Percentiles rank a stretch among this genome's conserved stretches.
Evolutionary conservation across 2,113 vertebrate species (phyloP).

Genomic region (Empidonax alnorum): DNA sequence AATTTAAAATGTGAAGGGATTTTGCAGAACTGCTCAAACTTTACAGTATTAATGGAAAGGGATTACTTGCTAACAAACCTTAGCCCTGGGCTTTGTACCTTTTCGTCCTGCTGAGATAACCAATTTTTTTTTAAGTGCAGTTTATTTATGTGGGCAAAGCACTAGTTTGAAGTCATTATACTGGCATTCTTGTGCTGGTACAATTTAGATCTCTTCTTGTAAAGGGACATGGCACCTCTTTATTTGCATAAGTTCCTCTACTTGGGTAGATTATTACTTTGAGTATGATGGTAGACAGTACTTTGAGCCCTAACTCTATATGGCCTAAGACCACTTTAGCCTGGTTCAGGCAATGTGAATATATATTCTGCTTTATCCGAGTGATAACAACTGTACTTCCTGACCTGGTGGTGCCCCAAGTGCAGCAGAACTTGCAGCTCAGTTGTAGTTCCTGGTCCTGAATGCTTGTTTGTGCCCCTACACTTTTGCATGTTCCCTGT

Average conservation of each 20-base stretch:
- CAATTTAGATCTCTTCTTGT: background rate
- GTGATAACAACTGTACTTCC: background rate
- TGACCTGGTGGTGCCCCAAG: background rate
- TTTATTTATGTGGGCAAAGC: background rate
- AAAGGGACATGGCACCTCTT: background rate
- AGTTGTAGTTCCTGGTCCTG: background rate
- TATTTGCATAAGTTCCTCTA: background rate
- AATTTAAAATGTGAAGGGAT: background rate
- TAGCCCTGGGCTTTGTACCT: background rate
- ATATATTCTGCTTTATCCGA: background rate
- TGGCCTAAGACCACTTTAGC: background rate
- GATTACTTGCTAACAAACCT: background rate
- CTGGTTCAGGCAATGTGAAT: background rate
- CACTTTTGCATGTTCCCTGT: background rate
- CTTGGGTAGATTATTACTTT: background rate
- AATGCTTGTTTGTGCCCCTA: accelerated
- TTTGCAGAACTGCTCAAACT: background rate
- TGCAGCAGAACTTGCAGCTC: background rate
- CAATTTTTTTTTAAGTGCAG: background rate
- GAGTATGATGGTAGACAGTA: background rate
- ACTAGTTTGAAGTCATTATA: background rate
- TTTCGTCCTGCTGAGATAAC: background rate
- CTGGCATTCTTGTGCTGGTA: background rate
- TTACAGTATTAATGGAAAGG: background rate
- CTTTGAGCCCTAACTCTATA: background rate